Percentiles rank a stretch among this genome's conserved stretches.
phyloP scores from a whole-genome alignment of 2,888 invertebrate species.

The Thecophora atra region DNA sequence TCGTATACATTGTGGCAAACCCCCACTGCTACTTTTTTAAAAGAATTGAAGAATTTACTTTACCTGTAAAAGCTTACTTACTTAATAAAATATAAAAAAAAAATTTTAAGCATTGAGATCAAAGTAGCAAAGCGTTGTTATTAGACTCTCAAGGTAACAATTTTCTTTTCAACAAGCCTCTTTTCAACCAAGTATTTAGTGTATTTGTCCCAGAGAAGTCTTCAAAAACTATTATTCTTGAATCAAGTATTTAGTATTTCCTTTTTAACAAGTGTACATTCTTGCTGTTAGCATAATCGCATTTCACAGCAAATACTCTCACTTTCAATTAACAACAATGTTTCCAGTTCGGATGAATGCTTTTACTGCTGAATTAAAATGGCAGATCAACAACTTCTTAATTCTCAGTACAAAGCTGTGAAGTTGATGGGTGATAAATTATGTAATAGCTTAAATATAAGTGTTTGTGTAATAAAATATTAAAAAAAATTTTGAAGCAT shows the following conservation, averaged over 20 bases:
- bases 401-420: not conserved
- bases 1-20: constrained; percentile 27
- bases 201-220: not conserved
- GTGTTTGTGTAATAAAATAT: too few relatives aligned
- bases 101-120: constrained; percentile 32
- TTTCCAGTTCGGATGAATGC: not conserved
- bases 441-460: too few relatives aligned
- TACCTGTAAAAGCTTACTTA: constrained; percentile 3
- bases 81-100: constrained; percentile 9
- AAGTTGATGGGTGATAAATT: constrained; percentile 6
- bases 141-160: constrained; percentile 26
- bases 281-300: too few relatives aligned
- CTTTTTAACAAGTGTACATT: not conserved
- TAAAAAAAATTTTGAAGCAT: constrained; percentile 29
- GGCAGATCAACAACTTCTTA: too few relatives aligned
- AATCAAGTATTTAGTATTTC: constrained; percentile 9
- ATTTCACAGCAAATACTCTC: constrained; percentile 9
- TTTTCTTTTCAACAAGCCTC: not conserved
- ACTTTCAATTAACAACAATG: constrained; percentile 6
- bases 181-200: constrained; percentile 11
- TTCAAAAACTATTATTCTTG: constrained; percentile 10
- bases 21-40: constrained; percentile 27
- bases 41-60: constrained; percentile 30
- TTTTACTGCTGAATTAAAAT: not conserved
- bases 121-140: constrained; percentile 22